Conservation (phyloP, 2,888 invertebrate genomes). For the Aradus depressus region DNA sequence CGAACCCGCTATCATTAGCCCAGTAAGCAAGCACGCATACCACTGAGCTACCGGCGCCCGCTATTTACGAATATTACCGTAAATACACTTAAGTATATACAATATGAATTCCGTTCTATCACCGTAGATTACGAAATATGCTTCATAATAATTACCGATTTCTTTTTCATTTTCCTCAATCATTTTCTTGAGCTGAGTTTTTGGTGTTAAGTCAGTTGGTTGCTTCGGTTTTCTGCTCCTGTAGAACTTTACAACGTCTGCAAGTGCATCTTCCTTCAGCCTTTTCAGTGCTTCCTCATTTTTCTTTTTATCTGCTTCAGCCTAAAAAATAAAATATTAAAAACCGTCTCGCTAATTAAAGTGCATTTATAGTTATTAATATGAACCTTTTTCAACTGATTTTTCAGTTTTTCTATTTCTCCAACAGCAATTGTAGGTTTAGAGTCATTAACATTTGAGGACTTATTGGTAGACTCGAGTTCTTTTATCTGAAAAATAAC, state of each 20-base stretch:
- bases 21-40: no score
- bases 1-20: no score
- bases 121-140: no score
- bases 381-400: conserved; percentile 38
- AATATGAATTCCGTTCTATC: no score
- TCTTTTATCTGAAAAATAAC: conserved; percentile 42
- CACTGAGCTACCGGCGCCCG: no score
- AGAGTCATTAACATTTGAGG: conserved; percentile 21
- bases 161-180: conserved; percentile 80
- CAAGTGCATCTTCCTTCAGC: conserved; percentile 52
- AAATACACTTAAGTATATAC: no score
- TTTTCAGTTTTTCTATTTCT: conserved; percentile 42
- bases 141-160: conserved; percentile 45
- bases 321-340: conserved; percentile 34
- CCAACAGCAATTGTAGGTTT: conserved; percentile 17
- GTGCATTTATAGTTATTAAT: conserved; percentile 14
- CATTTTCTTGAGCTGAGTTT: conserved; percentile 66
- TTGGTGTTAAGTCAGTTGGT: conserved; percentile 58
- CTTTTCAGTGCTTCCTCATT: conserved; percentile 53
- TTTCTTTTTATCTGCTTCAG: conserved; percentile 54
- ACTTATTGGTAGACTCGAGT: conserved; percentile 37
- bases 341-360: conserved; percentile 15
- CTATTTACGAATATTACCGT: no score
- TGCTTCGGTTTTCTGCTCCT: conserved; percentile 61
- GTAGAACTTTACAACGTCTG: conserved; percentile 40